These are phyloP conservation scores for Anadara kagoshimensis DNA, from an alignment of 1,140 invertebrate genomes.

Conservation along the genomic window DNA sequence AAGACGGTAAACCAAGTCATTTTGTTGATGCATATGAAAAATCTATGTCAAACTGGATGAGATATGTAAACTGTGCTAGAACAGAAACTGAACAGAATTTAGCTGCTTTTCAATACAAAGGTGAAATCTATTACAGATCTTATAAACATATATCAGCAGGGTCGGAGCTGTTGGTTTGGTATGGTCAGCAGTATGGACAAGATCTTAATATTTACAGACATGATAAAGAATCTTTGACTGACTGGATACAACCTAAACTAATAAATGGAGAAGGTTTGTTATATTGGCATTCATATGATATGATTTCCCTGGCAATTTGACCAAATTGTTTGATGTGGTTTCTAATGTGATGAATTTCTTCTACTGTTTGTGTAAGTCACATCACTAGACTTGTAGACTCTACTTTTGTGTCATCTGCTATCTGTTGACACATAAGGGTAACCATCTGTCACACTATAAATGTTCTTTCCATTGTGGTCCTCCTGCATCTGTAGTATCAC, in stretches of 20 bases:
- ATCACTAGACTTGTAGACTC: no score
- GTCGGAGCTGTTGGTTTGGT: constrained; percentile 78
- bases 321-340: not conserved
- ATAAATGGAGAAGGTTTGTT: constrained; percentile 42
- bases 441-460: no score
- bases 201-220: constrained; percentile 33
- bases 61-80: constrained; percentile 78
- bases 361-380: no score
- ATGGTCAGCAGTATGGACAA: constrained; percentile 44
- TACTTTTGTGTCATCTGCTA: no score
- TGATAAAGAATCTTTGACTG: not conserved
- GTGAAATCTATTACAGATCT: constrained; percentile 76
- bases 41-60: constrained; percentile 77
- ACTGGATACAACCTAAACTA: constrained; percentile 12
- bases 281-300: not conserved
- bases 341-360: not conserved
- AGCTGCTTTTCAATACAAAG: constrained; percentile 77
- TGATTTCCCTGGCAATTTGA: not conserved
- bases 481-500: no score
- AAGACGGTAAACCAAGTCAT: constrained; percentile 56
- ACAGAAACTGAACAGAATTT: constrained; percentile 77
- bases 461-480: no score
- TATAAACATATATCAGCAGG: constrained; percentile 56
- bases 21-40: constrained; percentile 75
- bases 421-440: no score